Evolutionary conservation across 1,140 invertebrate genomes (phyloP).

Genomic region (Apis mellifera): DNA sequence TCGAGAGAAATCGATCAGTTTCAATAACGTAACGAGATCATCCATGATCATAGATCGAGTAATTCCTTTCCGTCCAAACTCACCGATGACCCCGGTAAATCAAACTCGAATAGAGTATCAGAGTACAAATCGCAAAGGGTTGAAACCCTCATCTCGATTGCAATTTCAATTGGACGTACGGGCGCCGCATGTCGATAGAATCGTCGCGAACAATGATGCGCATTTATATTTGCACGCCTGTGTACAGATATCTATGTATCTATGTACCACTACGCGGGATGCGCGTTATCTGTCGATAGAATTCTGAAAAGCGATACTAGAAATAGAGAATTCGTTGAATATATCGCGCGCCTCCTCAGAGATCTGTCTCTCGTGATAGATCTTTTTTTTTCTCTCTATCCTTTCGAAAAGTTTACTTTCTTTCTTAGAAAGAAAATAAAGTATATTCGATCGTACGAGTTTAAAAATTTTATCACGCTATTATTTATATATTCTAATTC

Average conservation of each 20-base stretch:
- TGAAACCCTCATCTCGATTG: conserved; percentile 27
- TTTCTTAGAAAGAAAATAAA: too few relatives aligned
- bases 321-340: background rate
- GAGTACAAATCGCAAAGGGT: conserved; percentile 51
- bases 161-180: conserved; percentile 60
- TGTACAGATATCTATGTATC: background rate
- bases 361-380: background rate
- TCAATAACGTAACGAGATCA: conserved; percentile 40
- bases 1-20: background rate
- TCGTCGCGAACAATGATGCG: conserved; percentile 45
- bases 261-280: background rate
- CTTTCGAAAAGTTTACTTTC: too few relatives aligned
- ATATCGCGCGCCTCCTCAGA: too few relatives aligned
- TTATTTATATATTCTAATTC: too few relatives aligned
- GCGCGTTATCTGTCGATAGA: background rate
- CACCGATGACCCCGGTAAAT: conserved; percentile 57
- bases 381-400: too few relatives aligned
- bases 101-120: conserved; percentile 35
- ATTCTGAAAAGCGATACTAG: too few relatives aligned
- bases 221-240: conserved; percentile 24
- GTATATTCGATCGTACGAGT: too few relatives aligned
- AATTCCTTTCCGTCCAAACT: conserved; percentile 58
- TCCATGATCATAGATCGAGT: conserved; percentile 32
- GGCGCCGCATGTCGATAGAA: conserved; percentile 53
- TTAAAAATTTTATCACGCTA: too few relatives aligned